Evolutionary conservation across 2,797 vertebrate species (phyloP).

Genomic region (Tokudaia muenninki): DNA sequence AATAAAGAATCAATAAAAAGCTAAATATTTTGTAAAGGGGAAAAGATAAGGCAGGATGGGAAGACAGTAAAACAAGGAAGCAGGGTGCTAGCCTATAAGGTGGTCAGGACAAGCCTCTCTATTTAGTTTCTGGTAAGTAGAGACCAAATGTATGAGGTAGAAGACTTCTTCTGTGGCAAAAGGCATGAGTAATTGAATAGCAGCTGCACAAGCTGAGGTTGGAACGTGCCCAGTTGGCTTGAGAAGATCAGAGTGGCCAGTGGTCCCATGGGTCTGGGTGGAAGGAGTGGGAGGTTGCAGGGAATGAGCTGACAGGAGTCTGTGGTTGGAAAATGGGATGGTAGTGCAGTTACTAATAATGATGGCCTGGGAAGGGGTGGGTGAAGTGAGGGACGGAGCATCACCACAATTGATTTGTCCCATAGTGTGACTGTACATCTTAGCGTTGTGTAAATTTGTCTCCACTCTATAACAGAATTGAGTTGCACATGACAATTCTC

Average conservation of each 20-base stretch:
- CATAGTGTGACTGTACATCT: not conserved
- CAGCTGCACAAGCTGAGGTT: not conserved
- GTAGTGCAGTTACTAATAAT: not conserved
- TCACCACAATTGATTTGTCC: not conserved
- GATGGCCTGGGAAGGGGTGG: not conserved
- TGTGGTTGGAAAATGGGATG: not conserved
- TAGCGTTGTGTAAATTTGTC: not conserved
- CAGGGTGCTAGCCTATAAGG: not conserved
- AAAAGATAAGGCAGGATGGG: slow-evolving; percentile 29
- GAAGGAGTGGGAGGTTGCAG: not conserved
- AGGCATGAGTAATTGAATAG: not conserved
- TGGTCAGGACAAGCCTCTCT: not conserved
- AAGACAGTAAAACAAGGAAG: not conserved
- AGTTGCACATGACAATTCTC: not conserved
- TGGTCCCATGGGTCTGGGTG: not conserved
- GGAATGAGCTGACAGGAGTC: not conserved
- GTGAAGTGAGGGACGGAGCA: not conserved
- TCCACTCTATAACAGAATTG: not conserved
- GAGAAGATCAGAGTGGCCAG: not conserved
- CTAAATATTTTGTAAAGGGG: not conserved
- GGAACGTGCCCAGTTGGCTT: not conserved
- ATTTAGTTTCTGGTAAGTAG: not conserved
- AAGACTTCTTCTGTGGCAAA: not conserved
- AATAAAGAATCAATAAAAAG: not conserved
- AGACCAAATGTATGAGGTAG: not conserved